Evolutionary conservation across 2,113 vertebrate species (phyloP).

Genomic region (Nansenia antarctica): DNA sequence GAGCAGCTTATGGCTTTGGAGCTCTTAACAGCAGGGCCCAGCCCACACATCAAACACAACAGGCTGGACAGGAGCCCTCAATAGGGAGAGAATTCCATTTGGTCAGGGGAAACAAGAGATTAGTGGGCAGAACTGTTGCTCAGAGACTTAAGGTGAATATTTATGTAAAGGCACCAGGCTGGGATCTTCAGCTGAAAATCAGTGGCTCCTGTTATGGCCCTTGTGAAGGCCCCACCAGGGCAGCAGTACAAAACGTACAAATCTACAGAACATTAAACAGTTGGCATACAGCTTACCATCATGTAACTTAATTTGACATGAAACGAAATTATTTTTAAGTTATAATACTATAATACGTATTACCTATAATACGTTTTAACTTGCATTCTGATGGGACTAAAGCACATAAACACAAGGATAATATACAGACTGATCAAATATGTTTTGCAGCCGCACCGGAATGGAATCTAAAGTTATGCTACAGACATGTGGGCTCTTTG

Average conservation of each 20-base stretch:
- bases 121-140: neutral
- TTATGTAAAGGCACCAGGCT: too few species aligned
- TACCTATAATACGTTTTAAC: too few species aligned
- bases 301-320: too few species aligned
- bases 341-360: too few species aligned
- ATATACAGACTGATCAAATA: slow-evolving; percentile 1
- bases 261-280: too few species aligned
- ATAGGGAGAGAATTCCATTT: neutral
- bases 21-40: neutral
- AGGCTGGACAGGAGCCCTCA: neutral
- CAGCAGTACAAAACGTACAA: too few species aligned
- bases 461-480: slow-evolving; percentile 17
- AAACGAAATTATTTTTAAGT: too few species aligned
- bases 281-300: too few species aligned
- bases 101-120: neutral
- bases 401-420: slow-evolving; percentile 5
- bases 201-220: too few species aligned
- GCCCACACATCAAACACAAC: slow-evolving; percentile 7
- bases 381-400: neutral
- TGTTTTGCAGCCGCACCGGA: slow-evolving; percentile 10
- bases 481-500: neutral
- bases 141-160: neutral
- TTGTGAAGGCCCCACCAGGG: too few species aligned
- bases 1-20: neutral
- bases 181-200: too few species aligned